Percentiles rank a stretch among this genome's conserved stretches.
Conservation (phyloP, 2,797 vertebrate species). For the Nothura maculosa region DNA sequence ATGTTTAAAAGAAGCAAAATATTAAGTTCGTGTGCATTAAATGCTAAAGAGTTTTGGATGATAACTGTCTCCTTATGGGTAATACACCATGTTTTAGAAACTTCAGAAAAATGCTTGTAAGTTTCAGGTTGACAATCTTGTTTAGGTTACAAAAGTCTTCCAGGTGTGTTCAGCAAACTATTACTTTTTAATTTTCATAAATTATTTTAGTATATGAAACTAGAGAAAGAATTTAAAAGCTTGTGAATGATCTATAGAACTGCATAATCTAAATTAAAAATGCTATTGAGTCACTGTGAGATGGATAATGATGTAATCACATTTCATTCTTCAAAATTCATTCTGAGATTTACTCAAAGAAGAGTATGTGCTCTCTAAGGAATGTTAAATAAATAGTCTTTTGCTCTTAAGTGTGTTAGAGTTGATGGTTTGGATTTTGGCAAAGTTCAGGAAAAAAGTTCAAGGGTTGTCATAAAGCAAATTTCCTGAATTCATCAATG, state of each 20-base stretch:
- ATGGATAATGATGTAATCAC: neutral
- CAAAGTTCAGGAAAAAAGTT: neutral
- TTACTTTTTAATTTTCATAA: neutral
- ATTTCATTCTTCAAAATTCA: neutral
- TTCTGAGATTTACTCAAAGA: neutral
- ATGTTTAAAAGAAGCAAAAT: neutral
- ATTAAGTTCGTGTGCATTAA: neutral
- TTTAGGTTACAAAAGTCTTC: neutral
- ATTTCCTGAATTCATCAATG: neutral
- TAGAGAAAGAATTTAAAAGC: neutral
- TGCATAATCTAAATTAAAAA: conserved; percentile 9
- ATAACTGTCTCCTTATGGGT: neutral
- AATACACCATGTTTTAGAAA: neutral
- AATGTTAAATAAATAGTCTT: neutral
- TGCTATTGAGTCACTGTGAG: neutral
- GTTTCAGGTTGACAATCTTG: neutral
- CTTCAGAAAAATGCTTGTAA: neutral
- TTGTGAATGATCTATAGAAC: neutral
- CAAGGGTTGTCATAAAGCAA: neutral
- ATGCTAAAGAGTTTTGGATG: neutral
- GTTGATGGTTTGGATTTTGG: neutral
- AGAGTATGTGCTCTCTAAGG: neutral
- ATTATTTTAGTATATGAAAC: neutral
- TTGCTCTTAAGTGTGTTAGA: neutral
- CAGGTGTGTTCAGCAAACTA: neutral